These are phyloP conservation scores for Protodeltote pygarga DNA, from an alignment of 2,888 invertebrate species.

Conservation along the genomic window DNA sequence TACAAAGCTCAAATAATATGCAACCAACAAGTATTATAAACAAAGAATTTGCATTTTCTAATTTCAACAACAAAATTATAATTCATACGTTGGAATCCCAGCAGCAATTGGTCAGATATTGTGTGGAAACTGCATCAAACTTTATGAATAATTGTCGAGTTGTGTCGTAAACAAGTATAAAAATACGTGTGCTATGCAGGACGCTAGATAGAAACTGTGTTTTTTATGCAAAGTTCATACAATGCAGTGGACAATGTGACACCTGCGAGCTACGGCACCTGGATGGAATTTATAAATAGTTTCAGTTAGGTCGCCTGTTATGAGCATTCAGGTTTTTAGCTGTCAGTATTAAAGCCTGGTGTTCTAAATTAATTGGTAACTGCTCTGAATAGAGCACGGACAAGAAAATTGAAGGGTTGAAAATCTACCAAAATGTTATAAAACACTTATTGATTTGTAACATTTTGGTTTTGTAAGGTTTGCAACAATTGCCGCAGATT, in stretches of 20 bases:
- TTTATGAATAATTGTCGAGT: slow-evolving; percentile 36
- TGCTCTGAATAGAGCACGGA: neutral
- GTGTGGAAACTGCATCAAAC: slow-evolving; percentile 37
- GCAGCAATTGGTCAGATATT: slow-evolving; percentile 22
- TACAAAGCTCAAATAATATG: neutral
- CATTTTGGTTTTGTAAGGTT: no score
- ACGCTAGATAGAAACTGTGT: slow-evolving; percentile 57
- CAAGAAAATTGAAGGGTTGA: neutral
- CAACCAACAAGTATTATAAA: no score
- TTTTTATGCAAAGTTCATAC: slow-evolving; percentile 81
- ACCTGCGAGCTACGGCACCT: slow-evolving; percentile 78
- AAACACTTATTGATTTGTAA: no score
- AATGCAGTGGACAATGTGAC: slow-evolving; percentile 76
- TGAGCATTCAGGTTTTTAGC: slow-evolving; percentile 38
- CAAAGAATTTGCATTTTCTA: no score
- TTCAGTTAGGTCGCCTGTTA: slow-evolving; percentile 58
- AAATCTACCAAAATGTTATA: no score
- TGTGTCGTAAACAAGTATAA: slow-evolving; percentile 43
- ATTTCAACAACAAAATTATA: slow-evolving; percentile 6
- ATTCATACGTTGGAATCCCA: slow-evolving; percentile 27
- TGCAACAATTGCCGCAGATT: no score
- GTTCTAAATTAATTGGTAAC: neutral
- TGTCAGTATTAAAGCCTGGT: slow-evolving; percentile 11
- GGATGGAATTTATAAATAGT: slow-evolving; percentile 80
- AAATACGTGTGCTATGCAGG: slow-evolving; percentile 40